Conservation (phyloP, 2,797 vertebrate species). For the Thalassophryne amazonica region DNA sequence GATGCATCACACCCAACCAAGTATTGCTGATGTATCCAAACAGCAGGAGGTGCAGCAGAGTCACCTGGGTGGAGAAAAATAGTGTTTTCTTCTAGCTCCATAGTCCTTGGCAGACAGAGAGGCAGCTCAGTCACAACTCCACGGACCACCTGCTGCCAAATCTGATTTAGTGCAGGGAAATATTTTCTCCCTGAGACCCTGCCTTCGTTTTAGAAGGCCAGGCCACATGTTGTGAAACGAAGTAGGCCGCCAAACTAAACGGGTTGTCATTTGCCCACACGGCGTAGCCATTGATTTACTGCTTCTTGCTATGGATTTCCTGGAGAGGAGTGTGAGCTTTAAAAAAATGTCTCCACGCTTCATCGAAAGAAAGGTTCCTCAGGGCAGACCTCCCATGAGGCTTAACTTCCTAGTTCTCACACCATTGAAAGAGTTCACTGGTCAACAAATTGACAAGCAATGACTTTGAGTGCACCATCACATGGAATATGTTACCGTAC, state of each 20-base stretch:
- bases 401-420: conserved; percentile 29
- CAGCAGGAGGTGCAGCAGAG: conserved; percentile 49
- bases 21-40: conserved; percentile 49
- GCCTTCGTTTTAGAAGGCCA: conserved; percentile 74
- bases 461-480: no score
- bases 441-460: no score
- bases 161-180: conserved; percentile 80
- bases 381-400: conserved; percentile 58
- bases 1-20: conserved; percentile 27
- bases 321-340: conserved; percentile 67
- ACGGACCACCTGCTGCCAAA: conserved; percentile 75
- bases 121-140: conserved; percentile 66
- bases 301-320: conserved; percentile 73
- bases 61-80: conserved; percentile 62
- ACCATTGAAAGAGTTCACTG: no score
- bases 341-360: conserved; percentile 53
- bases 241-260: conserved; percentile 81
- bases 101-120: conserved; percentile 63
- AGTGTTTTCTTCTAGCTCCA: conserved; percentile 59
- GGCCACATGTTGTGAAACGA: conserved; percentile 79
- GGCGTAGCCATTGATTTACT: conserved; percentile 82
- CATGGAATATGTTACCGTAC: no score
- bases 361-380: conserved; percentile 66
- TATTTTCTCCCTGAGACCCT: conserved; percentile 71
- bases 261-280: conserved; percentile 81